A percentile compares a stretch with the other conserved stretches of the same genome.
phyloP scores from a whole-genome alignment of 2,888 invertebrate genomes.

The Arenicola marina region DNA sequence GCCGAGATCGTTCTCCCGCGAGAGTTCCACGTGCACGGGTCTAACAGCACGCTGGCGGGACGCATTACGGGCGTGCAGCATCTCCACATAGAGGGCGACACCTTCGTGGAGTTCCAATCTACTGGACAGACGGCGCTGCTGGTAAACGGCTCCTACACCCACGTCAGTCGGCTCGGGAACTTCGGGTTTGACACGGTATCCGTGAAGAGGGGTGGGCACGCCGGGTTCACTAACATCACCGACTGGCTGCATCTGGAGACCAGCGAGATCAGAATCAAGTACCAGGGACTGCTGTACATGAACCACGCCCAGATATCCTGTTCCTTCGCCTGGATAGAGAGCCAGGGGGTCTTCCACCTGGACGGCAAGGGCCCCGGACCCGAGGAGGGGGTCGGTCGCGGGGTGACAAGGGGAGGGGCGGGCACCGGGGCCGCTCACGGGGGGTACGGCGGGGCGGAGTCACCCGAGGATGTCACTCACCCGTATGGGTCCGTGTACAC shows the following conservation, averaged over 20 bases:
- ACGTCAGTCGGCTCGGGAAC: slow-evolving; percentile 37
- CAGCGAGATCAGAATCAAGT: slow-evolving; percentile 42
- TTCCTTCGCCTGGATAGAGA: slow-evolving; percentile 45
- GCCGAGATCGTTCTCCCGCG: slow-evolving; percentile 42
- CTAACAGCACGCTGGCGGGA: slow-evolving; percentile 41
- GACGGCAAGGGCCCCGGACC: slow-evolving; percentile 39
- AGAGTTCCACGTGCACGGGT: slow-evolving; percentile 45
- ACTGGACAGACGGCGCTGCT: slow-evolving; percentile 42
- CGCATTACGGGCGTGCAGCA: slow-evolving; percentile 38
- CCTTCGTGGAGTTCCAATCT: slow-evolving; percentile 36
- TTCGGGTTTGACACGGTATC: slow-evolving; percentile 39
- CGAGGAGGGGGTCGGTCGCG: slow-evolving; percentile 37
- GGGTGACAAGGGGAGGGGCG: slow-evolving; percentile 29
- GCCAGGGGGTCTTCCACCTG: slow-evolving; percentile 42
- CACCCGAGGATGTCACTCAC: slow-evolving; percentile 19
- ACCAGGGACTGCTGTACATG: slow-evolving; percentile 41
- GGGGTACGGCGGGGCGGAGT: slow-evolving; percentile 38
- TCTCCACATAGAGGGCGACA: slow-evolving; percentile 38
- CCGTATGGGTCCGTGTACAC: slow-evolving; percentile 42
- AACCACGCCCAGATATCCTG: slow-evolving; percentile 41
- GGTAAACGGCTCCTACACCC: slow-evolving; percentile 34
- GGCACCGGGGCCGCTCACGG: slow-evolving; percentile 47
- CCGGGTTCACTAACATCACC: slow-evolving; percentile 35
- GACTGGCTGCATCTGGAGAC: slow-evolving; percentile 28
- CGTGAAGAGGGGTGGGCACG: slow-evolving; percentile 37